Evolutionary conservation across 1,140 invertebrate genomes (phyloP).

Genomic region (Drosophila aff.): DNA sequence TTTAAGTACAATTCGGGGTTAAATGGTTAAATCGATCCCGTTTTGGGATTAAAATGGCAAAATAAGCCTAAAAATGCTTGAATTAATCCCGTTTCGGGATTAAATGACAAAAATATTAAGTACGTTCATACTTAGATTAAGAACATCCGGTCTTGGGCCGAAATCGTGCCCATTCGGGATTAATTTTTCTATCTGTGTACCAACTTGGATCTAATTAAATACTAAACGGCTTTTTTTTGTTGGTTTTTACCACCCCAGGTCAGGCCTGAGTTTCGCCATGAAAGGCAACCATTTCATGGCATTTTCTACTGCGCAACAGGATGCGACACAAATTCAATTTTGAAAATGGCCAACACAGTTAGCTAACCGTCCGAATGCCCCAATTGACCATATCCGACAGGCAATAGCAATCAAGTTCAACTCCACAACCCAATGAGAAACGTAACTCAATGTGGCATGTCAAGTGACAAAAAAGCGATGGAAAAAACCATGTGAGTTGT

Average conservation of each 20-base stretch:
- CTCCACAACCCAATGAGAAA: background rate
- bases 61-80: too few species aligned
- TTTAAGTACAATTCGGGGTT: too few species aligned
- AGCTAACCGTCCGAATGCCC: conserved; percentile 14
- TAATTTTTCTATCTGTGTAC: too few species aligned
- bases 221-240: background rate
- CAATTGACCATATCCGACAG: conserved; percentile 24
- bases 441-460: background rate
- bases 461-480: conserved; percentile 9
- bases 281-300: conserved; percentile 2
- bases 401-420: conserved; percentile 10
- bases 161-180: too few species aligned
- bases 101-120: too few species aligned
- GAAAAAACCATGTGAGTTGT: conserved; percentile 4
- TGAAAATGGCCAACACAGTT: conserved; percentile 22
- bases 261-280: conserved; percentile 10
- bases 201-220: conserved; percentile 5
- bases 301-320: conserved; percentile 15
- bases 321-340: conserved; percentile 28
- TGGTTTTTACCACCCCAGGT: background rate
- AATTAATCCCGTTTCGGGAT: too few species aligned
- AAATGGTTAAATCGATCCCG: too few species aligned
- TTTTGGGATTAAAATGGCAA: too few species aligned
- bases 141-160: too few species aligned
- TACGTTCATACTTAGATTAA: too few species aligned